Percentiles rank a stretch among this genome's conserved stretches.
Conservation (phyloP, 2,888 invertebrate species). For the Hemaris fuciformis region DNA sequence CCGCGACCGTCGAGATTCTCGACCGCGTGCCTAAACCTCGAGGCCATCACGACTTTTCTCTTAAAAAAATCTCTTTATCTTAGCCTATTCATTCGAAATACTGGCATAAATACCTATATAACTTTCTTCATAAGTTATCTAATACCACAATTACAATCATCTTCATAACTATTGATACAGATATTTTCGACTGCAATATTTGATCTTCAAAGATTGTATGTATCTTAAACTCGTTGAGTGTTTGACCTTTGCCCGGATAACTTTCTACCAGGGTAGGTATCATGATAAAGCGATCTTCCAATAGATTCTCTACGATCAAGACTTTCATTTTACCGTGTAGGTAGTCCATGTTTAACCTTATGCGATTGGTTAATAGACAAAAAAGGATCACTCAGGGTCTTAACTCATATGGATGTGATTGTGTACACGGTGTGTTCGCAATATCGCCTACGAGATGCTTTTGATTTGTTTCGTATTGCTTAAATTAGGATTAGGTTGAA, state of each 20-base stretch:
- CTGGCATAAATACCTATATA: too few relatives aligned
- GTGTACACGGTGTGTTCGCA: not conserved
- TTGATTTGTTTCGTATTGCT: not conserved
- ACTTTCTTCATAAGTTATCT: too few relatives aligned
- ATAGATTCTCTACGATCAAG: not conserved
- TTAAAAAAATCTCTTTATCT: too few relatives aligned
- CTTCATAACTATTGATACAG: too few relatives aligned
- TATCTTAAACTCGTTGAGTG: not conserved
- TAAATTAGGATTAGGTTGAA: too few relatives aligned
- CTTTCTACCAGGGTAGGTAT: not conserved
- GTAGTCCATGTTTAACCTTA: not conserved
- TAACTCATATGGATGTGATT: not conserved
- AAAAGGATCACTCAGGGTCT: not conserved
- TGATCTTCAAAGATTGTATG: too few relatives aligned
- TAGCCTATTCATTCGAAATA: too few relatives aligned
- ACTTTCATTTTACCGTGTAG: not conserved
- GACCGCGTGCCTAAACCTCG: too few relatives aligned
- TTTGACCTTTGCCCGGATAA: not conserved
- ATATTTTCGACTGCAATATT: too few relatives aligned
- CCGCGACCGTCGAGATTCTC: too few relatives aligned
- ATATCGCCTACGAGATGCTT: not conserved
- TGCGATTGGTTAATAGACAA: not conserved
- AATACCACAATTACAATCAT: too few relatives aligned
- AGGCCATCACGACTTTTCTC: too few relatives aligned
- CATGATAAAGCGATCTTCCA: not conserved